Percentiles rank a stretch among this genome's conserved stretches.
Conservation (phyloP, 2,797 vertebrate genomes). For the Acipenser transmontanus region DNA sequence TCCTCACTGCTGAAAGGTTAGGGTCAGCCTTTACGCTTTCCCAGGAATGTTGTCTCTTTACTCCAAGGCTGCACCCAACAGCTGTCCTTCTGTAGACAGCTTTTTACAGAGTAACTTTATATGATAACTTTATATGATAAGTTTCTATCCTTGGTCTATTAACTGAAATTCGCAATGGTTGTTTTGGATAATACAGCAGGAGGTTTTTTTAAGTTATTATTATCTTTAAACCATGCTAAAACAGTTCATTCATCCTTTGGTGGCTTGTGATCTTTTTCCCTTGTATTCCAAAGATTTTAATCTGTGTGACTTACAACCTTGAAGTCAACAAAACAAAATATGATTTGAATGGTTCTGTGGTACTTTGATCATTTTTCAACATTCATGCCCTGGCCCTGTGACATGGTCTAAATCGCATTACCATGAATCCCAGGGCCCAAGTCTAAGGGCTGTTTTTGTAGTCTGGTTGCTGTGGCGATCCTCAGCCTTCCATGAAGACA, state of each 20-base stretch:
- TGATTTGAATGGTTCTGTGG: constrained; percentile 34
- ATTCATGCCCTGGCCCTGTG: constrained; percentile 51
- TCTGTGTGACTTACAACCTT: constrained; percentile 26
- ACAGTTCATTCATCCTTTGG: no score
- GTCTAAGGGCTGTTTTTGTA: constrained; percentile 57
- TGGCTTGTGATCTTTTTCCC: constrained; percentile 24
- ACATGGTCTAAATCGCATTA: constrained; percentile 61
- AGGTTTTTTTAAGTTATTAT: constrained; percentile 34
- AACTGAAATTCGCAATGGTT: constrained; percentile 44
- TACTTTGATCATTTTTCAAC: constrained; percentile 60
- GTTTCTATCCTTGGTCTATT: constrained; percentile 39
- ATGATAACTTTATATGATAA: constrained; percentile 43
- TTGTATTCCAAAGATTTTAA: constrained; percentile 44
- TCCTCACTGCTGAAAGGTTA: background rate
- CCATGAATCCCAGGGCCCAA: constrained; percentile 42
- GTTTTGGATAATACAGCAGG: constrained; percentile 49
- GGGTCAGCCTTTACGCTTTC: background rate
- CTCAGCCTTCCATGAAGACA: constrained; percentile 49
- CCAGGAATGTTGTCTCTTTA: constrained; percentile 4
- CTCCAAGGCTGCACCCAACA: constrained; percentile 35
- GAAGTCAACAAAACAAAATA: constrained; percentile 43
- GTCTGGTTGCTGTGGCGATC: constrained; percentile 66
- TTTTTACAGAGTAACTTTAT: constrained; percentile 44
- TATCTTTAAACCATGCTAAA: constrained; percentile 11
- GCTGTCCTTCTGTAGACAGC: constrained; percentile 42